Conservation (phyloP, 1,140 invertebrate species). For the Drosophila setifemur region DNA sequence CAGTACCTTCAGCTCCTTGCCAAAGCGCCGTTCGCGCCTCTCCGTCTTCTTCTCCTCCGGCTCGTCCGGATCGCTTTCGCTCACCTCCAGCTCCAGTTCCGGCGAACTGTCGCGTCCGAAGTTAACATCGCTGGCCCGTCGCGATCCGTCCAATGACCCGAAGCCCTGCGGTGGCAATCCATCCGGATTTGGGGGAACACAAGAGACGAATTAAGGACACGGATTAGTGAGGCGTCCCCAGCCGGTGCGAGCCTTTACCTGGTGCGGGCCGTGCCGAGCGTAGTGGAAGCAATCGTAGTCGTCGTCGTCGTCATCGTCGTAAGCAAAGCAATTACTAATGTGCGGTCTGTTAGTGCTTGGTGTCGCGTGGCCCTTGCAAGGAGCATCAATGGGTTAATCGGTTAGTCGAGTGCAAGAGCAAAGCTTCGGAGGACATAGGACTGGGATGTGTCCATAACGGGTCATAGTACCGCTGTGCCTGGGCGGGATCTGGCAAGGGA, state of each 20-base stretch:
- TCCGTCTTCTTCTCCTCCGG: slow-evolving; percentile 88
- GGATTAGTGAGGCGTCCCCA: background rate
- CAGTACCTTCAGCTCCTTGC: slow-evolving; percentile 89
- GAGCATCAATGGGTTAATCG: slow-evolving; percentile 65
- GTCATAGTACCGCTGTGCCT: slow-evolving; percentile 30
- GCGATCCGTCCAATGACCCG: slow-evolving; percentile 65
- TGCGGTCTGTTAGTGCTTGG: slow-evolving; percentile 73
- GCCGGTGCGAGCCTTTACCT: slow-evolving; percentile 46
- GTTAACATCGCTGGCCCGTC: slow-evolving; percentile 71
- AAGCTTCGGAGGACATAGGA: slow-evolving; percentile 23
- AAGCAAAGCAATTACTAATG: slow-evolving; percentile 80
- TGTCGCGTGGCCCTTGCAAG: slow-evolving; percentile 66
- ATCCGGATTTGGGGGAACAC: background rate
- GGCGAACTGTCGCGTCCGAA: slow-evolving; percentile 77
- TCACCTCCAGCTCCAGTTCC: slow-evolving; percentile 83
- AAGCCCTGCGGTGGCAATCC: slow-evolving; percentile 57
- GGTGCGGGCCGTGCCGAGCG: slow-evolving; percentile 42
- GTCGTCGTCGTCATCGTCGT: slow-evolving; percentile 68
- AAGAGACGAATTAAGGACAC: background rate
- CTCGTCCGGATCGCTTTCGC: slow-evolving; percentile 87
- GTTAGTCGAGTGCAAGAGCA: slow-evolving; percentile 29
- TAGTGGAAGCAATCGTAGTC: slow-evolving; percentile 61
- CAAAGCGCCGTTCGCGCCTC: slow-evolving; percentile 84
- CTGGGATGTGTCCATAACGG: slow-evolving; percentile 13
- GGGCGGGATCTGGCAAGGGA: background rate